phyloP scores from a whole-genome alignment of 1,140 invertebrate species.

The Camponotus floridanus region DNA sequence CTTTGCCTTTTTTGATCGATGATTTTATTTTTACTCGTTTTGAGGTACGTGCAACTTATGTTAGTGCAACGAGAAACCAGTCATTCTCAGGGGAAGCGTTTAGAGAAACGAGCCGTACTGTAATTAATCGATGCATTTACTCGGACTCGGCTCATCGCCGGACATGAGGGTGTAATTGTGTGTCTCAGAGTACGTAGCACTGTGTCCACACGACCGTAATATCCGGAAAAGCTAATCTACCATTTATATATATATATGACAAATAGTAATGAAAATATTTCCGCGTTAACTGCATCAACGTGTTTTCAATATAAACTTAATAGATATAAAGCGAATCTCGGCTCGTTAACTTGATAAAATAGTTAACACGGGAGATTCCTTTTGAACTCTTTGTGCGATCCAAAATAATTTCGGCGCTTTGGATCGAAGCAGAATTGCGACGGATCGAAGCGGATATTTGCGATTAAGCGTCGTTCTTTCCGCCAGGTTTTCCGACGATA shows the following conservation, averaged over 20 bases:
- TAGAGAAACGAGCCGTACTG: slow-evolving; percentile 25
- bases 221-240: slow-evolving; percentile 53
- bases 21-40: neutral
- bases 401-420: slow-evolving; percentile 19
- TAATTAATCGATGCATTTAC: slow-evolving; percentile 60
- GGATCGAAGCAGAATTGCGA: neutral
- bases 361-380: slow-evolving; percentile 18
- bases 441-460: neutral
- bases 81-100: slow-evolving; percentile 12
- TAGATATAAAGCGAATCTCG: slow-evolving; percentile 7
- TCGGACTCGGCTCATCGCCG: neutral
- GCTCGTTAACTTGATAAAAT: neutral
- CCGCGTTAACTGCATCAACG: slow-evolving; percentile 1
- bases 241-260: slow-evolving; percentile 34
- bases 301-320: slow-evolving; percentile 1
- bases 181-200: neutral
- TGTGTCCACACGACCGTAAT: neutral
- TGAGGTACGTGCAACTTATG: neutral
- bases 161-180: neutral
- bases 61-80: slow-evolving; percentile 9
- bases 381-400: neutral
- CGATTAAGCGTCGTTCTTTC: neutral
- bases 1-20: neutral
- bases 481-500: neutral
- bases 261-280: slow-evolving; percentile 56